These are phyloP conservation scores for Drosophila littoralis DNA, from an alignment of 1,140 invertebrate species.

Conservation along the genomic window DNA sequence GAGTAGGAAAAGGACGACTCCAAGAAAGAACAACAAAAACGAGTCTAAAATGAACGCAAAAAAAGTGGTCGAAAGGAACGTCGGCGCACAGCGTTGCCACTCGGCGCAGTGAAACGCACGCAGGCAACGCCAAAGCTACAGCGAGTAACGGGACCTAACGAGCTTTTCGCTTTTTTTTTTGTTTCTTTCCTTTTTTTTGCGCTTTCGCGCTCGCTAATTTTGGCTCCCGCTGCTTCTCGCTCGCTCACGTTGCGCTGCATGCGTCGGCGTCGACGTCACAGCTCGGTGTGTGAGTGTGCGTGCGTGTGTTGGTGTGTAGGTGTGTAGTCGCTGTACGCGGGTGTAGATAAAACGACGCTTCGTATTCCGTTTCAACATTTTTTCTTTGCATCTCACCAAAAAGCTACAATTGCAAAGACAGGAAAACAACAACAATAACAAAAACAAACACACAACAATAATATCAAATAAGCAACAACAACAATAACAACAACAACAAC, in stretches of 20 bases:
- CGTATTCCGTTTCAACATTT: constrained; percentile 8
- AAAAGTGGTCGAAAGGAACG: not conserved
- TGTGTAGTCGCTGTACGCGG: constrained; percentile 9
- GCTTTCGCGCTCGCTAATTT: constrained; percentile 38
- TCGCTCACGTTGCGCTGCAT: constrained; percentile 13
- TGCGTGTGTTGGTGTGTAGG: constrained; percentile 6
- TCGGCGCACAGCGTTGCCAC: constrained; percentile 54
- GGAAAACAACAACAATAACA: constrained; percentile 10
- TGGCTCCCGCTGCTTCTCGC: constrained; percentile 10
- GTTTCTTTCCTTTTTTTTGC: constrained; percentile 4
- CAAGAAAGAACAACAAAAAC: not conserved
- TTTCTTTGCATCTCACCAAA: not conserved
- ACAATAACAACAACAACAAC: constrained; percentile 47
- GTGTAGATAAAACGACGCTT: constrained; percentile 43
- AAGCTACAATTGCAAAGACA: constrained; percentile 18
- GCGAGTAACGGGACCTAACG: constrained; percentile 51
- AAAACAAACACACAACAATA: constrained; percentile 10
- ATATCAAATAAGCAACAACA: constrained; percentile 20
- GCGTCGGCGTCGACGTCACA: constrained; percentile 13
- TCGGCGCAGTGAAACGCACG: constrained; percentile 10
- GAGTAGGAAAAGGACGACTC: constrained; percentile 3
- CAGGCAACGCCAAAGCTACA: constrained; percentile 24
- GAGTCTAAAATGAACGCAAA: not conserved
- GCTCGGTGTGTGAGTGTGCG: constrained; percentile 8
- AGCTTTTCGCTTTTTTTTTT: constrained; percentile 27